Percentiles rank a stretch among this genome's conserved stretches.
Conservation (phyloP, 1,140 invertebrate species). For the Rhagoletis zephyria region DNA sequence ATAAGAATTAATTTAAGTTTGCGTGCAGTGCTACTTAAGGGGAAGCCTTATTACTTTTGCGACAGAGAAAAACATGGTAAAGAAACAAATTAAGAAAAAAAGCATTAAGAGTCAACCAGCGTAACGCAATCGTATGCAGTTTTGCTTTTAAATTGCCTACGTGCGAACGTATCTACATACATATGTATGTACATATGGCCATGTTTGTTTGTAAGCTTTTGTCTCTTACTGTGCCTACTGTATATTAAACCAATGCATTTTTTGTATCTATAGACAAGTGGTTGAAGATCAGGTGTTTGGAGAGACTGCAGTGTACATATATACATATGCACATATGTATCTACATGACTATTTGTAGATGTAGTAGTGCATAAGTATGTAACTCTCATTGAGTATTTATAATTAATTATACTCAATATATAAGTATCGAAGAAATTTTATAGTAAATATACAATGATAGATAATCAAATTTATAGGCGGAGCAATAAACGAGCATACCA, state of each 20-base stretch:
- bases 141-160: background rate
- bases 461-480: no score
- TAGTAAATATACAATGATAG: no score
- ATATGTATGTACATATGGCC: no score
- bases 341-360: background rate
- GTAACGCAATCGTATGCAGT: background rate
- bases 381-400: background rate
- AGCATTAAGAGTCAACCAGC: background rate
- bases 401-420: background rate
- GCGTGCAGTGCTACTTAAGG: background rate
- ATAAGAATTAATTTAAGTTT: slow-evolving; percentile 50
- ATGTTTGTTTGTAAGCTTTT: no score
- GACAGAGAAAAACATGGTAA: background rate
- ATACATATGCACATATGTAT: background rate
- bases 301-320: background rate
- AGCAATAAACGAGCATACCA: background rate
- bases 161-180: background rate
- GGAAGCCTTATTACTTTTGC: slow-evolving; percentile 23
- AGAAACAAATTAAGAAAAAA: background rate
- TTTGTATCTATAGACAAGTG: background rate
- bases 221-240: background rate
- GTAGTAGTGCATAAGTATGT: background rate
- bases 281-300: background rate
- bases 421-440: background rate
- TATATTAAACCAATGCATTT: background rate